A percentile compares a stretch with the other conserved stretches of the same genome.
Evolutionary conservation across 2,113 vertebrate species (phyloP).

Genomic region (Caracal caracal): DNA sequence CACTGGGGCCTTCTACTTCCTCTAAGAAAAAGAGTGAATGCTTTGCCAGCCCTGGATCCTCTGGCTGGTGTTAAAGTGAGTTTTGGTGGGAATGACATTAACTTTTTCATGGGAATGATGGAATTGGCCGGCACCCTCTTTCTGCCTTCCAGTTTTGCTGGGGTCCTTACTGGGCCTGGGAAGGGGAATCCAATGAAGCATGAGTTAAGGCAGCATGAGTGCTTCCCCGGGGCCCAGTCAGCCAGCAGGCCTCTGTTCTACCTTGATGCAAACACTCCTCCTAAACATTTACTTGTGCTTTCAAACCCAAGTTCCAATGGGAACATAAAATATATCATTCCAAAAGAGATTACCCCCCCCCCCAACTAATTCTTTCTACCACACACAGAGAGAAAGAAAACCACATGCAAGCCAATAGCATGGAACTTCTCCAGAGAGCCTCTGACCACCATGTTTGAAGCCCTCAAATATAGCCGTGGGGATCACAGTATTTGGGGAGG

Average conservation of each 20-base stretch:
- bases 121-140: not conserved
- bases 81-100: slow-evolving; percentile 43
- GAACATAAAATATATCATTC: slow-evolving; percentile 45
- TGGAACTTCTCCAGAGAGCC: slow-evolving; percentile 20
- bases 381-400: slow-evolving; percentile 61
- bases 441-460: not conserved
- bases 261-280: not conserved
- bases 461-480: not conserved
- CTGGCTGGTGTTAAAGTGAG: not conserved
- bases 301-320: slow-evolving; percentile 25
- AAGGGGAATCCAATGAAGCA: not conserved
- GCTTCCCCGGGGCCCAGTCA: not conserved
- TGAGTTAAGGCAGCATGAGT: not conserved
- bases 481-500: not conserved
- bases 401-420: not conserved
- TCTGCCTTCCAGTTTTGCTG: not conserved
- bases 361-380: slow-evolving; percentile 22
- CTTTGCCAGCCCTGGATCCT: not conserved
- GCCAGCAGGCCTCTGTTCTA: not conserved
- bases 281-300: slow-evolving; percentile 44
- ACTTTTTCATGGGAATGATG: slow-evolving; percentile 51
- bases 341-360: not conserved
- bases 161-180: not conserved
- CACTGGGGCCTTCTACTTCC: not conserved
- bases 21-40: not conserved